Evolutionary conservation across 2,113 vertebrate genomes (phyloP).

Genomic region (Catharus bicknelli): DNA sequence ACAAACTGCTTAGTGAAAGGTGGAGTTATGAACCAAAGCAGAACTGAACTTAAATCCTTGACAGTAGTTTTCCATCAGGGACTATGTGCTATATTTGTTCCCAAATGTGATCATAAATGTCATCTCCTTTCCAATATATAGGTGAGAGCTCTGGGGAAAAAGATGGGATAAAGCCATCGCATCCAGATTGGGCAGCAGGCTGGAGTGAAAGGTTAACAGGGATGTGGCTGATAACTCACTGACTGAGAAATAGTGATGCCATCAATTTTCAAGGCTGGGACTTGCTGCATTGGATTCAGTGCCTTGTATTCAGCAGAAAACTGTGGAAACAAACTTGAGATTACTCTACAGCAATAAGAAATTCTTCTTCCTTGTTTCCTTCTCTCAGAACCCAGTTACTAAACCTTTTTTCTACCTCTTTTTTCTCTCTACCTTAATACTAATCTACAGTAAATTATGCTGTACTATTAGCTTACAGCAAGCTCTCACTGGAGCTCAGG

Average conservation of each 20-base stretch:
- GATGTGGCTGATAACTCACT: constrained; percentile 74
- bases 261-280: constrained; percentile 90
- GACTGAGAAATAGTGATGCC: constrained; percentile 88
- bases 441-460: not conserved
- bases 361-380: not conserved
- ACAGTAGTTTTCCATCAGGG: not conserved
- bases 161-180: not conserved
- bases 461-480: not conserved
- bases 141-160: not conserved
- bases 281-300: constrained; percentile 96
- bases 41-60: not conserved
- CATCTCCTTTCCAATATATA: not conserved
- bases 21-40: not conserved
- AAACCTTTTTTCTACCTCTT: not conserved
- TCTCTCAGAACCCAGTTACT: not conserved
- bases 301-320: constrained; percentile 80
- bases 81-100: not conserved
- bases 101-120: not conserved
- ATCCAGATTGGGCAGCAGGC: not conserved
- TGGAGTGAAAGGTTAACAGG: not conserved
- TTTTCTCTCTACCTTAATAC: not conserved
- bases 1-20: not conserved
- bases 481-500: not conserved
- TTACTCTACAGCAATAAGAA: not conserved
- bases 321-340: constrained; percentile 70